phyloP scores from a whole-genome alignment of 2,797 vertebrate species.

The Artibeus lituratus region DNA sequence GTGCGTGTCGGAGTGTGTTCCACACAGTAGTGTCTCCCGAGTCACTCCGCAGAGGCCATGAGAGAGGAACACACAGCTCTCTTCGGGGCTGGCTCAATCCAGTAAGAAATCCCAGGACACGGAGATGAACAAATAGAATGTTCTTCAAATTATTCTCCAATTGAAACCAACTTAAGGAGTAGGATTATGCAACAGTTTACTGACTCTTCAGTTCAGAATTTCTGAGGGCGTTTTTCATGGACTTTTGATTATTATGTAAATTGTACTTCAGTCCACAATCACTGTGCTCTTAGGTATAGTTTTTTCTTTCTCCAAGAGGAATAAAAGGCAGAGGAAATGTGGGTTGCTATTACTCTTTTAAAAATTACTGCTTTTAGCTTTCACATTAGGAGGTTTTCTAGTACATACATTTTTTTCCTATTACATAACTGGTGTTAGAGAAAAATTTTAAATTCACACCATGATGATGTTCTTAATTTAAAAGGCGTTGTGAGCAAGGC shows the following conservation, averaged over 20 bases:
- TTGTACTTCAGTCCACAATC: background rate
- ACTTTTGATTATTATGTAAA: background rate
- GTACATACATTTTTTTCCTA: background rate
- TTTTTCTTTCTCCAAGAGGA: background rate
- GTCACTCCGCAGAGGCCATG: background rate
- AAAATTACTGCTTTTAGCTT: constrained; percentile 28
- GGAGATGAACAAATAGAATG: background rate
- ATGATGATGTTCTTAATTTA: constrained; percentile 26
- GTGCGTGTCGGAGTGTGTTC: background rate
- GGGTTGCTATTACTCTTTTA: background rate
- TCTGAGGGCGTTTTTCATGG: background rate
- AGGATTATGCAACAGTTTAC: background rate
- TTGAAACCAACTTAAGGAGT: background rate
- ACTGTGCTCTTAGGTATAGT: background rate
- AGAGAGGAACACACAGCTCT: background rate
- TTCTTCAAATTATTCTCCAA: background rate
- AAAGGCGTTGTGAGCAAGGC: constrained; percentile 18
- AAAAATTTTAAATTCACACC: constrained; percentile 29
- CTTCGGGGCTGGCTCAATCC: background rate
- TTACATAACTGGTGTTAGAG: background rate
- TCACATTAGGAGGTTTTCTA: constrained; percentile 4
- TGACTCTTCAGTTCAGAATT: background rate
- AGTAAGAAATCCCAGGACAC: background rate
- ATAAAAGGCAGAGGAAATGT: constrained; percentile 24
- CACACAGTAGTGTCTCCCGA: background rate